Conservation (phyloP, 2,888 invertebrate species). For the Drepanosiphum platanoidis region DNA sequence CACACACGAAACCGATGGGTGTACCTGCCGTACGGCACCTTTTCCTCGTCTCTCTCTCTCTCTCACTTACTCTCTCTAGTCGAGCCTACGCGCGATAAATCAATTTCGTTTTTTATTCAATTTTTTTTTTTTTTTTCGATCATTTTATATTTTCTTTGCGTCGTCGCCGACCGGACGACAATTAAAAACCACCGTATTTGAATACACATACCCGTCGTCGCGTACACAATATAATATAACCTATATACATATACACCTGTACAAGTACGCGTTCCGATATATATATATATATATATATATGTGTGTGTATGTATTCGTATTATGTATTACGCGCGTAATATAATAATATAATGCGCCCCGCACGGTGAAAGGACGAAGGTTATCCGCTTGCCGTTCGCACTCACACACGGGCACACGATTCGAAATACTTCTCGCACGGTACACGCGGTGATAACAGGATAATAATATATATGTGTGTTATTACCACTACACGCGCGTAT, state of each 20-base stretch:
- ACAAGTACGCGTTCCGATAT: neutral
- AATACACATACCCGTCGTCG: neutral
- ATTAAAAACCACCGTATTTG: neutral
- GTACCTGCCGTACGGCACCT: neutral
- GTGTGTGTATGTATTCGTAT: neutral
- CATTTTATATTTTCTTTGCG: neutral
- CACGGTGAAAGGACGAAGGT: constrained; percentile 38
- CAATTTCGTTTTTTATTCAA: neutral
- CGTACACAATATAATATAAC: neutral
- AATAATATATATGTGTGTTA: neutral
- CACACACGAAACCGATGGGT: neutral
- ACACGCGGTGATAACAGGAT: neutral
- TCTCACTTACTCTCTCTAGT: no score
- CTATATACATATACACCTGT: no score
- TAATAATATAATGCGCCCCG: neutral
- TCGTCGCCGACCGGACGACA: neutral
- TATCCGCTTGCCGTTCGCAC: neutral
- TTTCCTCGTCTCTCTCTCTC: neutral
- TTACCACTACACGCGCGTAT: neutral
- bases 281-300: neutral
- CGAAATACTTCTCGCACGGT: no score
- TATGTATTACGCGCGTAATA: neutral
- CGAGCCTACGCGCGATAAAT: constrained; percentile 21
- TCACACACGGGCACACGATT: neutral
- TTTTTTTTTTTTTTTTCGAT: no score